Evolutionary conservation across 2,797 vertebrate genomes (phyloP).

Genomic region (Sebastes oblongus): DNA sequence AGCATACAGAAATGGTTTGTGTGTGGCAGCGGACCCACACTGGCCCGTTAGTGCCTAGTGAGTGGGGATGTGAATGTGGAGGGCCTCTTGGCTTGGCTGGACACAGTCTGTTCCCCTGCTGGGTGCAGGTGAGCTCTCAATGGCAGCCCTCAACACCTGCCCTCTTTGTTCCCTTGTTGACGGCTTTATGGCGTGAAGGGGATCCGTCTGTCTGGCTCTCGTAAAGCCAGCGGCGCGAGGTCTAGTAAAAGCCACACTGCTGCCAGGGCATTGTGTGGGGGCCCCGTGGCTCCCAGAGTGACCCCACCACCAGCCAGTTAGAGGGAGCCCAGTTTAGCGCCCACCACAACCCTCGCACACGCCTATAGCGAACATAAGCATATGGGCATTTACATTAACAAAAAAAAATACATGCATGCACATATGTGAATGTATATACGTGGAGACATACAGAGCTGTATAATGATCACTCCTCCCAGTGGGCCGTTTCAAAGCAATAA

Average conservation of each 20-base stretch:
- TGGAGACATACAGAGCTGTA: not conserved
- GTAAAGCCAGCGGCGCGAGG: constrained; percentile 78
- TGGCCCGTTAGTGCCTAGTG: constrained; percentile 54
- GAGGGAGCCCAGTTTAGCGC: constrained; percentile 28
- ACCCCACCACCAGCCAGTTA: constrained; percentile 61
- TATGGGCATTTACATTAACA: not conserved
- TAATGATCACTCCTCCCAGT: constrained; percentile 22
- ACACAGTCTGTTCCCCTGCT: constrained; percentile 72
- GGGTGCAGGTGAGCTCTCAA: constrained; percentile 86
- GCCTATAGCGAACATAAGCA: not conserved
- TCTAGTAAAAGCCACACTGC: constrained; percentile 79
- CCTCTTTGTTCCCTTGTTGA: constrained; percentile 83
- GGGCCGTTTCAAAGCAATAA: constrained; percentile 51
- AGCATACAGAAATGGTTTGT: constrained; percentile 42
- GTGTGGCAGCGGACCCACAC: constrained; percentile 20
- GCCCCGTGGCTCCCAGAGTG: constrained; percentile 61
- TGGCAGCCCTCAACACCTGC: constrained; percentile 81
- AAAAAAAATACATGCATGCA: not conserved
- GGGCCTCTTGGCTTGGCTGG: constrained; percentile 79
- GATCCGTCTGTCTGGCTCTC: constrained; percentile 82
- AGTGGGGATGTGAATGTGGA: constrained; percentile 72
- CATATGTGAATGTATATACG: not conserved
- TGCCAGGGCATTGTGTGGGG: constrained; percentile 77
- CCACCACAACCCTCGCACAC: constrained; percentile 9
- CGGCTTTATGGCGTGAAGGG: constrained; percentile 82